These are phyloP conservation scores for Mustela nigripes DNA, from an alignment of 2,113 vertebrate genomes.

Conservation along the genomic window DNA sequence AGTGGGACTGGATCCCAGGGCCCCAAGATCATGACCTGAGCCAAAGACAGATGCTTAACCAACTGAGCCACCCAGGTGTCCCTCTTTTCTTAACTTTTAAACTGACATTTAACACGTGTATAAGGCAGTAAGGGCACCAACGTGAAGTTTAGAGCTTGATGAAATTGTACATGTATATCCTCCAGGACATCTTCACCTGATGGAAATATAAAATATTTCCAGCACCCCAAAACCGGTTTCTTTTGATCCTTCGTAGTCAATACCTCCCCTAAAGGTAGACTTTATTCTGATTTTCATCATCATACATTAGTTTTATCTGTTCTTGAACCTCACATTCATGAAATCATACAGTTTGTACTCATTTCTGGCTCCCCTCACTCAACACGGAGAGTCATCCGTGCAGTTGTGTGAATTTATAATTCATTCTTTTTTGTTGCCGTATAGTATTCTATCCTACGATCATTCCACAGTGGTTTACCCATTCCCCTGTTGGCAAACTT, in stretches of 20 bases:
- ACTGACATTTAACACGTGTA: background rate
- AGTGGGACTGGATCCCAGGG: background rate
- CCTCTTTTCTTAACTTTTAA: conserved; percentile 27
- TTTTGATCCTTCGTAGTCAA: background rate
- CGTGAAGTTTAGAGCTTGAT: background rate
- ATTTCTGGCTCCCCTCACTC: conserved; percentile 15
- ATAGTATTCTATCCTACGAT: background rate
- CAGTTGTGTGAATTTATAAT: background rate
- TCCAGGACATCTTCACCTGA: background rate
- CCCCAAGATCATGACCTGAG: background rate
- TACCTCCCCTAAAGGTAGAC: background rate
- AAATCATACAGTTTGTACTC: background rate
- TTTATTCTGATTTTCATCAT: conserved; percentile 25
- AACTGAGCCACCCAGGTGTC: background rate
- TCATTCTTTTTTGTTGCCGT: background rate
- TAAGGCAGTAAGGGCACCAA: background rate
- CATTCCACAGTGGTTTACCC: conserved; percentile 7
- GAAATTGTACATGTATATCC: background rate
- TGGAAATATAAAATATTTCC: conserved; percentile 19
- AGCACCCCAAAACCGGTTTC: background rate
- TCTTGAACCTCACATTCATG: background rate
- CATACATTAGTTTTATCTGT: background rate
- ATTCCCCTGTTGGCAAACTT: conserved; percentile 11
- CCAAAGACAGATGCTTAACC: background rate
- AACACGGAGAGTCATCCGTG: background rate